Percentiles rank a stretch among this genome's conserved stretches.
Conservation (phyloP, 2,113 vertebrate genomes). For the Daphoenositta chrysoptera region DNA sequence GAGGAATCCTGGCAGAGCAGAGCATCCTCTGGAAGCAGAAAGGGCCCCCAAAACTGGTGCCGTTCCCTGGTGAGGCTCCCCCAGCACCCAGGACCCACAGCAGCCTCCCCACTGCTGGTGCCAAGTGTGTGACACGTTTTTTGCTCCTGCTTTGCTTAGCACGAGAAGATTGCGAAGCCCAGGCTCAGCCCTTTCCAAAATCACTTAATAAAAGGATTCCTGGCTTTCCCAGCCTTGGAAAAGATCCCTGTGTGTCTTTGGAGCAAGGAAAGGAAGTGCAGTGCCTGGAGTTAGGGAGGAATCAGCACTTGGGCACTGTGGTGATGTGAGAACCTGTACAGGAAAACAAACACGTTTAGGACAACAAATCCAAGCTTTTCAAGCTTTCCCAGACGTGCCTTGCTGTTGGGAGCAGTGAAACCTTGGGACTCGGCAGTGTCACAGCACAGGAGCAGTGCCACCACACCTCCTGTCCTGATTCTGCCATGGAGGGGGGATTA, state of each 20-base stretch:
- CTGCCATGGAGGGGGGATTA: not conserved
- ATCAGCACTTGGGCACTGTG: not conserved
- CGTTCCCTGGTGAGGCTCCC: not conserved
- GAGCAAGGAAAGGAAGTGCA: not conserved
- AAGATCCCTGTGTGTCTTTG: not conserved
- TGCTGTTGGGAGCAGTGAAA: not conserved
- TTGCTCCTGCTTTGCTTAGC: not conserved
- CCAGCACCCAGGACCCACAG: not conserved
- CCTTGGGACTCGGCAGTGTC: not conserved
- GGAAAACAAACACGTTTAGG: not conserved
- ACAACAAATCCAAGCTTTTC: not conserved
- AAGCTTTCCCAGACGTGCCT: not conserved
- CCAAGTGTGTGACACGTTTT: rapidly evolving
- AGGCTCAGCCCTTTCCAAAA: not conserved
- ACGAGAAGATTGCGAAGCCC: not conserved
- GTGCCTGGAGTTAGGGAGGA: not conserved
- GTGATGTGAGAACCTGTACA: not conserved
- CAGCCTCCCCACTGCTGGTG: not conserved
- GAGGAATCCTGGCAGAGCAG: not conserved
- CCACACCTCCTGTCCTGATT: not conserved
- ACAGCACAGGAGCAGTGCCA: not conserved
- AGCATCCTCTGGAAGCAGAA: not conserved
- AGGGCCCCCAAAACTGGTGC: not conserved
- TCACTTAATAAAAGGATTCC: not conserved
- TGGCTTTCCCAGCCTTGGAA: not conserved